Base-by-base conservation (phyloP, 2,888 invertebrate species). In the Argyresthia goedartella region DNA sequence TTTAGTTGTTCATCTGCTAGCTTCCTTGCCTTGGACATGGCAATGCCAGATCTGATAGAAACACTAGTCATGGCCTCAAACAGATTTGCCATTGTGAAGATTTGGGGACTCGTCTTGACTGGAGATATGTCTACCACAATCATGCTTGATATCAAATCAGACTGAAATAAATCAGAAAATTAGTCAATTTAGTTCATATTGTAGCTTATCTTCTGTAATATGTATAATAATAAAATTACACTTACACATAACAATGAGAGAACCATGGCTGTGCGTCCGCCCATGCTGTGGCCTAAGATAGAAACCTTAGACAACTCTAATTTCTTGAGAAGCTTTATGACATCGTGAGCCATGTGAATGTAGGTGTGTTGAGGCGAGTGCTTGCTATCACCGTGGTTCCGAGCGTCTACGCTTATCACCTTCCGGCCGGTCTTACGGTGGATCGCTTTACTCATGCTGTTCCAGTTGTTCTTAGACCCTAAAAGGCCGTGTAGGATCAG, bases 311-410 rank as follows among this genome's bases (percentile, higher is more conserved):
- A 69, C 46, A 95, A 81, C 14, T 88, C 81, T 46, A 91, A 72
- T 57, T 91, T 89, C 59, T 90, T 86, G 55, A 94, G 76, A 43
- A 95, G 84, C 44, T 88, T 79, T 76, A 86, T 82, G 9, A 86
- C 73, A 56, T 86, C 86, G 54, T 85, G 81, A 0, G 93, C 91
- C 91, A 98, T 92, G 55, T 91, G 89, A 13, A 88, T 74, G 67
- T 97, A 97, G 0, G 90, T 89, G 77, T 96, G 95, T 7, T 91
- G 89, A 0, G 87, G 60, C 0, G 91, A 84, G 70, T 97, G 97
- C 0, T 94, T 93, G 67, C 97, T 97, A 57, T 96, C 95, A 0
- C 99, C 99, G 79, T 99, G 99, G 81, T 99, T 98, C 64, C 98
- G 89, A 1, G 95, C 93, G 82, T 99, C 99, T 36, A 97, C 88